These are phyloP conservation scores for Sparidentex hasta DNA, from an alignment of 2,797 vertebrate genomes.

Conservation along the genomic window DNA sequence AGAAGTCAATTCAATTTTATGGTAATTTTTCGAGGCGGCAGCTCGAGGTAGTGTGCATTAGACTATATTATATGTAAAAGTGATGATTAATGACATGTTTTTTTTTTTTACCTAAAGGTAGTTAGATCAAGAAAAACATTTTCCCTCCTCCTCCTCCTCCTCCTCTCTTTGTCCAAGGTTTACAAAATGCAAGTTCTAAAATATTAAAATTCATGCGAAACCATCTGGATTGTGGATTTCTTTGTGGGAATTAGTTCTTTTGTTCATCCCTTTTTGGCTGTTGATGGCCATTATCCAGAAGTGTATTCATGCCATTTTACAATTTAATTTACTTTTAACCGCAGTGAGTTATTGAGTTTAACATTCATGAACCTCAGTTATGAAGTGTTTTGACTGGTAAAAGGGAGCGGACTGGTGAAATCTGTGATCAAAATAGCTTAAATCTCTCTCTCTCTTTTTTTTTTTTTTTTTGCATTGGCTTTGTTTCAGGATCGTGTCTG, in stretches of 20 bases:
- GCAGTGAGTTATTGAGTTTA: conserved; percentile 1
- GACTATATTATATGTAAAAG: neutral
- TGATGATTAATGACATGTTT: neutral
- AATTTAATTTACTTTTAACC: conserved; percentile 14
- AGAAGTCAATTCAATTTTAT: neutral
- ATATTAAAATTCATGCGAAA: neutral
- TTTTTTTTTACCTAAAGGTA: neutral
- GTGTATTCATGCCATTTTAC: conserved; percentile 8
- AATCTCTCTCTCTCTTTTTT: neutral
- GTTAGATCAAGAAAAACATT: conserved; percentile 1
- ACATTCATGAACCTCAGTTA: neutral
- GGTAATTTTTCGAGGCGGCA: neutral
- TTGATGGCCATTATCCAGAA: neutral
- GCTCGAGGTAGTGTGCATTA: neutral
- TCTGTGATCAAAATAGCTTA: conserved; percentile 1
- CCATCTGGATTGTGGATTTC: conserved; percentile 42
- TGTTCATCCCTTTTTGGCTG: neutral
- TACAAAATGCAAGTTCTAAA: neutral
- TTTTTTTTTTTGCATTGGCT: neutral
- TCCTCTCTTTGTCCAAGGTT: neutral
- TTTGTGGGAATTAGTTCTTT: conserved; percentile 44
- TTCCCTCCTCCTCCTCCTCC: neutral
- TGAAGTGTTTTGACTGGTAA: neutral
- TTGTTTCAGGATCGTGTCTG: conserved; percentile 11
- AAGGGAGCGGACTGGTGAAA: neutral